These are phyloP conservation scores for Grapholita molesta DNA, from an alignment of 1,140 invertebrate species.

Conservation along the genomic window DNA sequence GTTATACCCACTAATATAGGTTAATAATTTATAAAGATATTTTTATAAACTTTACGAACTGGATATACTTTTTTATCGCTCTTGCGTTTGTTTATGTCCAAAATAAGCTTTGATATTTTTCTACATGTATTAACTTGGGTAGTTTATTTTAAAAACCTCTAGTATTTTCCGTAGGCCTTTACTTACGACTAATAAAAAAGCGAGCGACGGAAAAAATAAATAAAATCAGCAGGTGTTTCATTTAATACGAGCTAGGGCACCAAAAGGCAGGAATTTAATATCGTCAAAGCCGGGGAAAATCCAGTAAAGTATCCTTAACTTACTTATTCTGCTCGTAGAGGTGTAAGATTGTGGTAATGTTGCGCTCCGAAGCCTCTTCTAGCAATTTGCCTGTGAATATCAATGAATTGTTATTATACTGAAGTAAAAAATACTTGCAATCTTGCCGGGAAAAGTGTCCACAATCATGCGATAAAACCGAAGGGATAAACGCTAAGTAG, in stretches of 20 bases:
- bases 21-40: no score
- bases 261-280: constrained; percentile 14
- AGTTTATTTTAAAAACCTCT: background rate
- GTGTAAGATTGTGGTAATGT: constrained; percentile 2
- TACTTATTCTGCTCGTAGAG: constrained; percentile 14
- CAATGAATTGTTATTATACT: background rate
- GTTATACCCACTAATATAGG: no score
- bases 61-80: background rate
- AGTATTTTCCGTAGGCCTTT: background rate
- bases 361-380: background rate
- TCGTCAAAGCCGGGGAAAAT: constrained; percentile 3
- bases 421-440: background rate
- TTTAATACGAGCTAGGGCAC: background rate
- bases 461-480: no score
- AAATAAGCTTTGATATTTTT: background rate
- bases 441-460: background rate
- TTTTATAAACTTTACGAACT: no score
- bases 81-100: no score
- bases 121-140: background rate
- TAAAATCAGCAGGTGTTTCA: constrained; percentile 12
- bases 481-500: no score
- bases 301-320: constrained; percentile 11
- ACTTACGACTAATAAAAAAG: background rate
- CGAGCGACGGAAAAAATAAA: background rate
- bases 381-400: constrained; percentile 4